phyloP scores from a whole-genome alignment of 2,113 vertebrate genomes.

The Hyperoodon ampullatus region DNA sequence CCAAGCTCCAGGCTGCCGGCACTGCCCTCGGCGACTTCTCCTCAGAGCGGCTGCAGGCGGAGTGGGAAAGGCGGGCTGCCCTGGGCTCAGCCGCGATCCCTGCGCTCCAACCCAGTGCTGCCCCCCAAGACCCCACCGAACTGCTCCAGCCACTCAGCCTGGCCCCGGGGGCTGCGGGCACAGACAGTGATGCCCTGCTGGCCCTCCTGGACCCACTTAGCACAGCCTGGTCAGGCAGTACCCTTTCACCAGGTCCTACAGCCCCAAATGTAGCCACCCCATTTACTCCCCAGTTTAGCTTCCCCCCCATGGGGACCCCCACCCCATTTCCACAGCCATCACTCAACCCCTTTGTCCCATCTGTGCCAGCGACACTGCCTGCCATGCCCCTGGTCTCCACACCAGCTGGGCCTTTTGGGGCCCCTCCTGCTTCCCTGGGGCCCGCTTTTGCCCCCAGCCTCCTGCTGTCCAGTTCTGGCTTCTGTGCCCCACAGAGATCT shows the following conservation, averaged over 20 bases:
- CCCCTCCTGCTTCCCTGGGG: slow-evolving; percentile 80
- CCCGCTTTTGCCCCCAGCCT: slow-evolving; percentile 88
- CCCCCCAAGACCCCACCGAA: slow-evolving; percentile 73
- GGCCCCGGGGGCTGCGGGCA: slow-evolving; percentile 59
- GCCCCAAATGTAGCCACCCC: slow-evolving; percentile 69
- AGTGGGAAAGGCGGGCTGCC: slow-evolving; percentile 50
- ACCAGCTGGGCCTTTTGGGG: slow-evolving; percentile 85
- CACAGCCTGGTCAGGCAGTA: slow-evolving; percentile 69
- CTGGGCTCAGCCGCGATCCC: slow-evolving; percentile 65
- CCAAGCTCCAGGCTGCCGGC: slow-evolving; percentile 81
- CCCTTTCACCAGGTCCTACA: slow-evolving; percentile 26
- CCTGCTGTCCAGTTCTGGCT: slow-evolving; percentile 81
- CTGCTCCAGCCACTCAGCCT: slow-evolving; percentile 86
- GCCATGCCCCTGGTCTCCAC: slow-evolving; percentile 79
- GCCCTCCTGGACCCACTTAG: slow-evolving; percentile 94
- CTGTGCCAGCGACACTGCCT: slow-evolving; percentile 80
- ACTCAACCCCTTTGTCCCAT: slow-evolving; percentile 91
- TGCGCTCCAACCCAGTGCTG: slow-evolving; percentile 51
- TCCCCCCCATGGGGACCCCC: slow-evolving; percentile 81
- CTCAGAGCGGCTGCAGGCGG: slow-evolving; percentile 73
- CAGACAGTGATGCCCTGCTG: slow-evolving; percentile 87
- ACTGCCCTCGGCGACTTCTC: slow-evolving; percentile 70
- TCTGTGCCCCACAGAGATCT: slow-evolving; percentile 84
- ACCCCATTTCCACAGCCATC: slow-evolving; percentile 84
- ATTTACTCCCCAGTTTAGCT: slow-evolving; percentile 83